These are phyloP conservation scores for Liparis tanakae DNA, from an alignment of 2,797 vertebrate species.

Conservation along the genomic window DNA sequence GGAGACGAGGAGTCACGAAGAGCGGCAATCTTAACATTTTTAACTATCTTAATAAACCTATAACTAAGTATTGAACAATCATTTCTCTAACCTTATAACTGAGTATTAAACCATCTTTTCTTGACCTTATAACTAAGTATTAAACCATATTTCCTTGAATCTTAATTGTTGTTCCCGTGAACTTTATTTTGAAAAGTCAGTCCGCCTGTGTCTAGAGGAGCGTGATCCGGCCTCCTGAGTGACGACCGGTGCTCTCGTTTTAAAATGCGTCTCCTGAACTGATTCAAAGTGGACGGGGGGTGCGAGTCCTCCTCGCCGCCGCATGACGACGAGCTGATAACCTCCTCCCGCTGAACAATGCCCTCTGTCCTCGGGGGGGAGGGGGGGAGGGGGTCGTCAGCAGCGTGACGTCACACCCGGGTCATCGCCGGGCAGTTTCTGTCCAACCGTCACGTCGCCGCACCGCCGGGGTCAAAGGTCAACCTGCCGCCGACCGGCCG, in stretches of 20 bases:
- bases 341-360: neutral
- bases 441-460: neutral
- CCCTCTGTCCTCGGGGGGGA: neutral
- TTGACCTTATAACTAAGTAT: too few species aligned
- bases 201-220: too few species aligned
- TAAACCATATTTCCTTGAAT: too few species aligned
- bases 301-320: too few species aligned
- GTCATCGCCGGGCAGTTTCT: neutral
- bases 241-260: neutral
- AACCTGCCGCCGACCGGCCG: slow-evolving; percentile 16
- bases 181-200: too few species aligned
- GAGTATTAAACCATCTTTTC: too few species aligned
- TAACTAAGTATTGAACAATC: too few species aligned
- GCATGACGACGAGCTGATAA: neutral
- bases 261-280: neutral
- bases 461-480: neutral
- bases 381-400: neutral
- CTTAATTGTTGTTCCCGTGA: too few species aligned
- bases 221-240: too few species aligned
- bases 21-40: neutral
- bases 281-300: too few species aligned
- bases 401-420: neutral
- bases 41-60: neutral
- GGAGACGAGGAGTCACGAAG: too few species aligned
- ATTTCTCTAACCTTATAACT: too few species aligned